Evolutionary conservation across 2,797 vertebrate genomes (phyloP).

Genomic region (Gymnothorax reevesii): DNA sequence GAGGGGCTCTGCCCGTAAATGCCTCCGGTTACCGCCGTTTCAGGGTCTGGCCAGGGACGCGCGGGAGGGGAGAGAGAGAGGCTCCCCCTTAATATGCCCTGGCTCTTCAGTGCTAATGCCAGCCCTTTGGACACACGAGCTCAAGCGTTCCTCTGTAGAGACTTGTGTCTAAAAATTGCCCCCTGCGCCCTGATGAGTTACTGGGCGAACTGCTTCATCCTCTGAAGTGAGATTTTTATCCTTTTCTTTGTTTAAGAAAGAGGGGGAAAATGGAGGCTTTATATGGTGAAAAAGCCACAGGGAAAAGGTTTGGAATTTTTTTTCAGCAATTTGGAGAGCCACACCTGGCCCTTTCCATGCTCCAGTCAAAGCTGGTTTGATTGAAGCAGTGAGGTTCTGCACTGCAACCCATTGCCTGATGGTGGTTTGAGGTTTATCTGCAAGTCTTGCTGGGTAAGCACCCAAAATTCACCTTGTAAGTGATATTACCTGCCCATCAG

Average conservation of each 20-base stretch:
- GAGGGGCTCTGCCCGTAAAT: constrained; percentile 87
- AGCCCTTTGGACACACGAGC: constrained; percentile 74
- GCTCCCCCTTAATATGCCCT: constrained; percentile 72
- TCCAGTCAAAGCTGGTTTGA: not conserved
- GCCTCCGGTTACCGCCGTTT: constrained; percentile 83
- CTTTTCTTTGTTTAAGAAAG: not conserved
- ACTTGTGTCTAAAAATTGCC: constrained; percentile 81
- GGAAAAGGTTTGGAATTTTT: not conserved
- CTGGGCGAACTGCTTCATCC: constrained; percentile 71
- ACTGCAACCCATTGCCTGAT: not conserved
- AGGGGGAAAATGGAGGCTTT: not conserved
- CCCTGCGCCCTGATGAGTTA: constrained; percentile 74
- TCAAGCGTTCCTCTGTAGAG: constrained; percentile 78
- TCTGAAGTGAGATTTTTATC: constrained; percentile 67
- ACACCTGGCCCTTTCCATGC: not conserved
- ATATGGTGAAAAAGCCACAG: not conserved
- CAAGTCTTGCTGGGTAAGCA: not conserved
- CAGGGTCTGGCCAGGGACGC: constrained; percentile 76
- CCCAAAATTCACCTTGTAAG: not conserved
- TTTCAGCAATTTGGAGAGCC: not conserved
- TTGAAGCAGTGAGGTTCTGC: no score
- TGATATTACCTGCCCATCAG: not conserved
- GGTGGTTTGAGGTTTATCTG: not conserved
- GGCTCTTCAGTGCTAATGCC: constrained; percentile 80
- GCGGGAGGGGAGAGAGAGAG: constrained; percentile 65